phyloP scores from a whole-genome alignment of 2,888 invertebrate species.

The Mylabris sibirica region DNA sequence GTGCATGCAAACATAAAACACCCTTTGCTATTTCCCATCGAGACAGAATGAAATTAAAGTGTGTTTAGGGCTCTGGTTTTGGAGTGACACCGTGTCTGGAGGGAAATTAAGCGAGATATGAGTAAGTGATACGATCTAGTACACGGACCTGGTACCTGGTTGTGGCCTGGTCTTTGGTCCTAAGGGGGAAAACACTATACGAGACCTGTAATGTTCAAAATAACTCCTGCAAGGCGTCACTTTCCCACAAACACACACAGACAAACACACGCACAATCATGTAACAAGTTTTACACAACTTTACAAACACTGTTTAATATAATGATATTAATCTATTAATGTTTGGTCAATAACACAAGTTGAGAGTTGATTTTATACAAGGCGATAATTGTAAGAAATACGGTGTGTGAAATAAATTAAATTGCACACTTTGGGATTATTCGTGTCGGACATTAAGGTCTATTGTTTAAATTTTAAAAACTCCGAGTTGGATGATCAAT shows the following conservation, averaged over 20 bases:
- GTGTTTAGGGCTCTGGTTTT: constrained; percentile 45
- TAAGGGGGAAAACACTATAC: constrained; percentile 24
- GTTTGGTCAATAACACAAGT: constrained; percentile 1
- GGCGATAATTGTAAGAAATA: not conserved
- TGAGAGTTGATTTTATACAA: not conserved
- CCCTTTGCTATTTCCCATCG: constrained; percentile 30
- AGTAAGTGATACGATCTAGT: constrained; percentile 49
- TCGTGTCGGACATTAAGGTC: not conserved
- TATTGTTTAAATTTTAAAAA: not conserved
- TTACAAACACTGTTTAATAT: not conserved
- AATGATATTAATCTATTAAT: constrained; percentile 7
- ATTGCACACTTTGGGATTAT: not conserved
- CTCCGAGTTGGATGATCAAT: not conserved
- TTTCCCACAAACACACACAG: constrained; percentile 23
- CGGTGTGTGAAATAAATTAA: not conserved
- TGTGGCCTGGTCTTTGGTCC: constrained; percentile 25
- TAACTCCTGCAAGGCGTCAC: constrained; percentile 23
- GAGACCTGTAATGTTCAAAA: constrained; percentile 27
- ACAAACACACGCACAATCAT: not conserved
- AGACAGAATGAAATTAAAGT: constrained; percentile 45
- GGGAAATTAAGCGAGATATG: constrained; percentile 54
- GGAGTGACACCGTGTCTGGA: constrained; percentile 49
- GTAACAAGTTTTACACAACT: not conserved
- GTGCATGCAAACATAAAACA: not conserved
- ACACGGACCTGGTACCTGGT: constrained; percentile 45